Evolutionary conservation across 2,888 invertebrate genomes (phyloP), one percentile per base, ranked within the genome.

Genomic region (Macrosiphum euphorbiae): DNA sequence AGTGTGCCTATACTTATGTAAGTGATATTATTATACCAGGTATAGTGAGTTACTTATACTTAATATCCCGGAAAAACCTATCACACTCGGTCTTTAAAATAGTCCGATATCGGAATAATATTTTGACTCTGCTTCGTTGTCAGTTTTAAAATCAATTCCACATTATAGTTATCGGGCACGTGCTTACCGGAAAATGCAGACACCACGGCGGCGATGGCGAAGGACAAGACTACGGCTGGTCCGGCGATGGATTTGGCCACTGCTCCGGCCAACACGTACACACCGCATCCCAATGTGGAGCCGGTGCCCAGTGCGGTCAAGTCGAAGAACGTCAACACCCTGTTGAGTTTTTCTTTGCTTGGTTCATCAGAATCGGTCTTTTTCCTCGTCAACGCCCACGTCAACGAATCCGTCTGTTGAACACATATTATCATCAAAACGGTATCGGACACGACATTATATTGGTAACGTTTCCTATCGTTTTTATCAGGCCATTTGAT

Each of bases 211-310:
- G 99, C 99, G 1, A 99, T 97, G 41, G 99, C 96, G 95, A 99
- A 99, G 55, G 99, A 98, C 41, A 99, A 95, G 11, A 98, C 97
- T 3, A 99, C 98, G 0, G 98, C 98, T 0, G 99, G 99, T 0
- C 99, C 99, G 0, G 99, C 98, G 4, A 97, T 97, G 67, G 97
- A 97, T 95, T 97, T 98, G 20, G 99, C 98, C 5, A 99, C 98
- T 20, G 98, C 97, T 0, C 99, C 99, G 11, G 98, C 99, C 94
- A 99, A 96, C 89, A 99, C 98, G 96, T 99, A 99, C 35, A 99
- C 99, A 0, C 99, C 99, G 52, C 99, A 97, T 1, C 99, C 99
- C 28, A 99, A 97, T 0, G 98, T 98, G 94, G 98, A 97, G 94
- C 98, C 98, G 61, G 98, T 97, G 1, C 98, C 99, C 55, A 99